Evolutionary conservation across 2,888 invertebrate species (phyloP), one percentile per base, ranked within the genome.

Genomic region (Hylaea fasciaria): DNA sequence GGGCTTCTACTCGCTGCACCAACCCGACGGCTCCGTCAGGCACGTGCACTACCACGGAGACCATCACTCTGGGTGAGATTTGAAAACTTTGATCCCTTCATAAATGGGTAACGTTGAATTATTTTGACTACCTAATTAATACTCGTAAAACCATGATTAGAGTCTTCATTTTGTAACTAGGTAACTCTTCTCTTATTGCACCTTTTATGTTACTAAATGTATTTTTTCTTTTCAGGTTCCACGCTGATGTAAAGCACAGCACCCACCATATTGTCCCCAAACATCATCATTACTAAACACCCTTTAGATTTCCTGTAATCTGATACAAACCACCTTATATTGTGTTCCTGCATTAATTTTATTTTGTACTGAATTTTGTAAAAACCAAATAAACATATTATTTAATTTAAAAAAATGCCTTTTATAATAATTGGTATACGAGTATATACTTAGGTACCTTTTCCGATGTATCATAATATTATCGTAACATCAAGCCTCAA

Each of bases 1-100:
- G 66, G 92, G 93, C 47, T 87, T 86, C 62, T 93, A 92, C 82
- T 50, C 91, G 86, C 82, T 93, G 58, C 91, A 92, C 66, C 89
- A 93, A 74, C 91, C 93, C 22, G 93, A 91, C 58, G 93, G 93
- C 57, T 90, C 92, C 69, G 77, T 89, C 69, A 85, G 93, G 66
- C 87, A 89, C 43, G 93, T 93, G 13, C 88, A 93, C 77, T 93
- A 93, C 76, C 87, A 86, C 65, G 92, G 89, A 13, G 92, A 91
- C 72, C 81, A 91, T 53, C 86, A 90, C 71, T 68, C 73, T 46
- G 93, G 92, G 81, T 89, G 79, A 80, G 68, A 47, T 17, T 40
- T 37, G 11, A 37, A 37, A 14, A 5, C 11, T 17, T n/a, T 28
- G n/a, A n/a, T n/a, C n/a, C n/a, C n/a, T n/a, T n/a, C n/a, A n/a